Percentiles rank a stretch among this genome's conserved stretches.
phyloP scores from a whole-genome alignment of 2,113 vertebrate genomes.

The Neogale vison region DNA sequence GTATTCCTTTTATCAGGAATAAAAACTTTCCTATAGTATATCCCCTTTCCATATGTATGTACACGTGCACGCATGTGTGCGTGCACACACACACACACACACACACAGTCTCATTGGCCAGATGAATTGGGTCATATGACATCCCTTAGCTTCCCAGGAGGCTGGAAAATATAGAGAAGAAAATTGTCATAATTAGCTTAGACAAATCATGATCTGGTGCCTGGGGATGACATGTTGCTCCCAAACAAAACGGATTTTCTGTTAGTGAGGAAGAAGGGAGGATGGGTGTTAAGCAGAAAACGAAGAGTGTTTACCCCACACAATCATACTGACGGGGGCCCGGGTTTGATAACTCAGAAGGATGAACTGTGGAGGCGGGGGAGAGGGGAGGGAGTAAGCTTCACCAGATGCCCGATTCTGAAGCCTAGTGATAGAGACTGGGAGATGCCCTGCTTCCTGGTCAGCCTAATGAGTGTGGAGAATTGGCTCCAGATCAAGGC shows the following conservation, averaged over 20 bases:
- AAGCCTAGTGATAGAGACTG: neutral
- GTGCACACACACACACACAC: neutral
- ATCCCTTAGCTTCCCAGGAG: conserved; percentile 2
- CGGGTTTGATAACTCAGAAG: neutral
- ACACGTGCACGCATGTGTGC: rapidly evolving
- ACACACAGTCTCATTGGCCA: neutral
- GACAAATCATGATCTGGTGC: conserved; percentile 13
- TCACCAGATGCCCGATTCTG: neutral
- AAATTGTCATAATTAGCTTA: conserved; percentile 57
- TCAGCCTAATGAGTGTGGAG: neutral
- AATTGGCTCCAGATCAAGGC: neutral
- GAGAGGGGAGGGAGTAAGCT: neutral
- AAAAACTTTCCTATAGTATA: neutral
- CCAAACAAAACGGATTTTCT: conserved; percentile 43
- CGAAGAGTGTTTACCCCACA: neutral
- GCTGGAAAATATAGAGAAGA: conserved; percentile 51
- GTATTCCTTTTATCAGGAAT: neutral
- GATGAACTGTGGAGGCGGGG: neutral
- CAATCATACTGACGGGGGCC: neutral
- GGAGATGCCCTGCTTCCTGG: neutral
- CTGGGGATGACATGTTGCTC: neutral
- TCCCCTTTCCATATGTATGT: rapidly evolving
- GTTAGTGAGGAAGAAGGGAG: neutral
- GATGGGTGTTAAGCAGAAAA: neutral
- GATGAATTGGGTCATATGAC: conserved; percentile 15